These are phyloP conservation scores for Solenopsis invicta DNA, from an alignment of 1,140 invertebrate genomes.

Conservation along the genomic window DNA sequence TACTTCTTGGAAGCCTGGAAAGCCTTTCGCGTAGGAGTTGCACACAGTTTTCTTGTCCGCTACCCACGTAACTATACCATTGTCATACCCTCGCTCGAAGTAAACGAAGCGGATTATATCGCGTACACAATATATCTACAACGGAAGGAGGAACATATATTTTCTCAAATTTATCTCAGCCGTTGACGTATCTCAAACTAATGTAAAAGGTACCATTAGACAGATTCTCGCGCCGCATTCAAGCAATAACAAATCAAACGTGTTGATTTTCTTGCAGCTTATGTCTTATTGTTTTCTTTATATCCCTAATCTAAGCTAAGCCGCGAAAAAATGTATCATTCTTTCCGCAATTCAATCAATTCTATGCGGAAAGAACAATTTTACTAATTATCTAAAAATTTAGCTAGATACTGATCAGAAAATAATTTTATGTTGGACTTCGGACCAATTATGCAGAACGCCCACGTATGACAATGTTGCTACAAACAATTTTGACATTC, in stretches of 20 bases:
- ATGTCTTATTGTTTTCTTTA: too few relatives aligned
- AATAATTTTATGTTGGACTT: too few relatives aligned
- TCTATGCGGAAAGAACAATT: not conserved
- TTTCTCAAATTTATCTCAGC: conserved; percentile 12
- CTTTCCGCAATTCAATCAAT: not conserved
- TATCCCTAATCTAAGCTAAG: not conserved
- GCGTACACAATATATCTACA: not conserved
- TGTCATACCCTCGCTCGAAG: conserved; percentile 64
- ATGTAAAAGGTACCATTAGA: not conserved
- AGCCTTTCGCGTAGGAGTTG: conserved; percentile 57
- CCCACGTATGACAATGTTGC: too few relatives aligned
- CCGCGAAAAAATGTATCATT: not conserved
- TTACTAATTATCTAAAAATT: too few relatives aligned
- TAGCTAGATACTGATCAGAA: too few relatives aligned
- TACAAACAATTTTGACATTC: too few relatives aligned
- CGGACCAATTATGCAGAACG: too few relatives aligned
- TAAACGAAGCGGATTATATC: conserved; percentile 35
- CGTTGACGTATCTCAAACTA: not conserved
- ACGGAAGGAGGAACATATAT: not conserved
- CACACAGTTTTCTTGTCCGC: conserved; percentile 67
- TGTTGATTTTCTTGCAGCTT: too few relatives aligned
- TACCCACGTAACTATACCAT: conserved; percentile 67
- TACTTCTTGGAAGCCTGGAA: conserved; percentile 47
- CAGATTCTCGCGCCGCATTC: not conserved
- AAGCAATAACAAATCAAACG: not conserved